Evolutionary conservation across 1,140 invertebrate species (phyloP), one percentile per base, ranked within the genome.

Genomic region (Wasmannia auropunctata): DNA sequence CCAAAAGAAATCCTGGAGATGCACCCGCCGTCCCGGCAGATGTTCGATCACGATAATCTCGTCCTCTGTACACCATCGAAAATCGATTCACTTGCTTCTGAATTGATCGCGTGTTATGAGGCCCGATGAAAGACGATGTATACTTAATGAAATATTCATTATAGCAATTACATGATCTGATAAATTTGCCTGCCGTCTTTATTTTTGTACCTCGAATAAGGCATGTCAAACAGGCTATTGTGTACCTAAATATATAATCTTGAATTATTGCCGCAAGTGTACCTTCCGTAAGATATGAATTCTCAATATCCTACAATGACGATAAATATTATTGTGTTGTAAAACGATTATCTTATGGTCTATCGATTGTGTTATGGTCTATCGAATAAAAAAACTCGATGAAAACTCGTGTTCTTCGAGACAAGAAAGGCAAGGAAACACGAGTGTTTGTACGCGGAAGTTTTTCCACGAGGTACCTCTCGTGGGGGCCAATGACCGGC

Each of bases 1-100:
- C 98, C 98, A 98, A 91, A 98, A 97, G 93, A 98, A 98, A 93
- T 98, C 97, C 90, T 98, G 97, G 75, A 98, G 95, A 85, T 95
- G 96, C 87, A 96, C 97, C 91, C 95, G 96, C 83, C 96, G 95
- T 40, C 96, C 95, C 28, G 96, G 94, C 69, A 96, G 93, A 77
- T 96, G 95, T 86, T 95, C 95, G 34, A 95, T 95, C 6, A 95
- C 72, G 22, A 95, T 91, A 6, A 95, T 94, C 63, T 95, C 95
- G 88, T 95, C 95, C 86, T 95, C 95, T 95, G 58, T 3, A 91
- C 11, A 31, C 6, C 3, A 70, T 1, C 16, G 37, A 28, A 56
- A 56, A 56, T 60, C 14, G 31, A 58, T 74, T 19, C 46, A 6
- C 19, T 51, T 34, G 14, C 22, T 19, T 58, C 46, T 25, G 11